Evolutionary conservation across 2,113 vertebrate species (phyloP).

Genomic region (Phocoena phocoena): DNA sequence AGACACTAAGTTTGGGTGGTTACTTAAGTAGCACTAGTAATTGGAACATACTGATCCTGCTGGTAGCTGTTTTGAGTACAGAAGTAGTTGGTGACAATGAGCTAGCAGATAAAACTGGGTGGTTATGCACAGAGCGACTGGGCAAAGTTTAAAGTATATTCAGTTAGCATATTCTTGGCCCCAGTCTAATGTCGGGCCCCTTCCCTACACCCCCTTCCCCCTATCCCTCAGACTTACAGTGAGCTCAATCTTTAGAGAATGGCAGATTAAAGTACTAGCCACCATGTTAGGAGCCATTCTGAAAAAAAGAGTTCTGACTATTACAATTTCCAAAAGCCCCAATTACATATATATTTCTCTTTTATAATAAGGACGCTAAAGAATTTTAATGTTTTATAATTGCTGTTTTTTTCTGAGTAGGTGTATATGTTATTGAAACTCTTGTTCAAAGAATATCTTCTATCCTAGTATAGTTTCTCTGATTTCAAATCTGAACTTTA

Average conservation of each 20-base stretch:
- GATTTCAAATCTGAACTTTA: constrained; percentile 51
- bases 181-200: neutral
- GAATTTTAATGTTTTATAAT: neutral
- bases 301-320: neutral
- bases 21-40: neutral
- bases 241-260: neutral
- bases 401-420: constrained; percentile 21
- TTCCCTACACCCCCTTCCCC: neutral
- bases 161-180: neutral
- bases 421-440: constrained; percentile 2
- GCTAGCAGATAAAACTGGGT: neutral
- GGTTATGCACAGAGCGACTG: neutral
- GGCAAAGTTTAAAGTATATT: neutral
- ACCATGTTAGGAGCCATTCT: neutral
- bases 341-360: neutral
- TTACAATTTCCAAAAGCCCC: neutral
- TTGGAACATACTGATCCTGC: neutral
- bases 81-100: neutral
- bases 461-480: neutral
- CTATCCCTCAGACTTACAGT: neutral
- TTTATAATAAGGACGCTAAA: constrained; percentile 27
- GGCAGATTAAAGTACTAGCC: neutral
- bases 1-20: neutral
- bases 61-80: neutral
- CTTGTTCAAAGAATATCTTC: constrained; percentile 23